These are phyloP conservation scores for Xanthia icteritia DNA, from an alignment of 2,888 invertebrate genomes.

Conservation along the genomic window DNA sequence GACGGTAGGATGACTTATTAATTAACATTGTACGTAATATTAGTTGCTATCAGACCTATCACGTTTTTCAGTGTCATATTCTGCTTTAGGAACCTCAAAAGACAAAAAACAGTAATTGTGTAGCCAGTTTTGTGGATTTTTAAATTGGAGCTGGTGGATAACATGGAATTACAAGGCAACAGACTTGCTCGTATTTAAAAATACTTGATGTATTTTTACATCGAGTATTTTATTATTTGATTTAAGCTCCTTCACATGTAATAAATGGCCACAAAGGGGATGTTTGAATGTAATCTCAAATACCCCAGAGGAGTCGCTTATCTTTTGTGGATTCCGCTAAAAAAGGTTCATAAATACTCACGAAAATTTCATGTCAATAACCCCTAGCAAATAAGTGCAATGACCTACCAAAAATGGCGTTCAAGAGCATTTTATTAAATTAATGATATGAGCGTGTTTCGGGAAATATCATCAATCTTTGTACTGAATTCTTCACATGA, in stretches of 20 bases:
- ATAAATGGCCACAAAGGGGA: slow-evolving; percentile 14
- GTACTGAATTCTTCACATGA: slow-evolving; percentile 9
- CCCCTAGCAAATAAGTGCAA: slow-evolving; percentile 11
- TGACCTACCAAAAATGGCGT: background rate
- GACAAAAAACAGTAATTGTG: background rate
- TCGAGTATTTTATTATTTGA: too few species aligned
- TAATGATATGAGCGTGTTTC: slow-evolving; percentile 4
- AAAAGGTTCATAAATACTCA: slow-evolving; percentile 12
- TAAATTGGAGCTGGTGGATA: background rate
- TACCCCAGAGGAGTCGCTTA: background rate
- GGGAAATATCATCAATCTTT: slow-evolving; percentile 30
- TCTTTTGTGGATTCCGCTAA: background rate
- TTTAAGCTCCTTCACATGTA: background rate
- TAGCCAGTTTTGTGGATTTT: background rate
- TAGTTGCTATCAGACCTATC: background rate
- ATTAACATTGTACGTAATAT: too few species aligned
- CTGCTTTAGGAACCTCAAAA: background rate
- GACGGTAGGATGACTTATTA: too few species aligned
- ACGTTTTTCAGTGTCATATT: background rate
- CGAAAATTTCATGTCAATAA: slow-evolving; percentile 11
- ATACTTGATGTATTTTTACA: background rate
- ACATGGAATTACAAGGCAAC: background rate
- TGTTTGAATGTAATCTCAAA: background rate
- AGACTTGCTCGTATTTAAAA: too few species aligned
- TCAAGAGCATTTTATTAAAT: slow-evolving; percentile 20